phyloP scores from a whole-genome alignment of 1,140 invertebrate genomes.

The Achatina immaculata region DNA sequence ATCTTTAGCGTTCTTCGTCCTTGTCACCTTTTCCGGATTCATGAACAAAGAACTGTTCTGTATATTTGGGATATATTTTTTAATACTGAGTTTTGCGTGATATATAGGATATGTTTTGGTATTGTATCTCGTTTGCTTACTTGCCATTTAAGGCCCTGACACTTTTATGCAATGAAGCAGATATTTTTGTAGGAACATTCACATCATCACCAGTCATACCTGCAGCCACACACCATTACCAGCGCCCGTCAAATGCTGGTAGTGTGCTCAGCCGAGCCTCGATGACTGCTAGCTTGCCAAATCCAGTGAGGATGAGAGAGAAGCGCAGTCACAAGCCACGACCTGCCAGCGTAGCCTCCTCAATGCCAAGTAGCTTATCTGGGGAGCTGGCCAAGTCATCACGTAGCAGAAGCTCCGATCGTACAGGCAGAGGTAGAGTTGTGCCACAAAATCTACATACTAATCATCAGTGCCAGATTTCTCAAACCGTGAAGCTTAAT shows the following conservation, averaged over 20 bases:
- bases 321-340: conserved; percentile 58
- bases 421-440: conserved; percentile 57
- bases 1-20: no score
- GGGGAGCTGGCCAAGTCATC: conserved; percentile 49
- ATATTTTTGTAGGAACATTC: conserved; percentile 62
- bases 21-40: no score
- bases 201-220: background rate
- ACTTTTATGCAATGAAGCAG: conserved; percentile 63
- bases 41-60: no score
- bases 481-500: no score
- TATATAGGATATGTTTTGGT: no score
- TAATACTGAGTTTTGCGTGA: no score
- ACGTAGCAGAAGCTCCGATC: conserved; percentile 64
- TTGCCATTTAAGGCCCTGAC: conserved; percentile 54
- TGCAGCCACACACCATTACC: conserved; percentile 3
- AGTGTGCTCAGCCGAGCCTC: background rate
- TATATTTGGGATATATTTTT: no score
- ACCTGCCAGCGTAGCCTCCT: conserved; percentile 62
- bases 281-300: conserved; percentile 32
- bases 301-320: conserved; percentile 55
- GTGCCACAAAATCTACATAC: background rate
- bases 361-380: conserved; percentile 59
- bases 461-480: background rate
- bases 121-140: background rate
- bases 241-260: background rate